Evolutionary conservation across 2,113 vertebrate genomes (phyloP), one percentile per base, ranked within the genome.

Genomic region (Indri indri): DNA sequence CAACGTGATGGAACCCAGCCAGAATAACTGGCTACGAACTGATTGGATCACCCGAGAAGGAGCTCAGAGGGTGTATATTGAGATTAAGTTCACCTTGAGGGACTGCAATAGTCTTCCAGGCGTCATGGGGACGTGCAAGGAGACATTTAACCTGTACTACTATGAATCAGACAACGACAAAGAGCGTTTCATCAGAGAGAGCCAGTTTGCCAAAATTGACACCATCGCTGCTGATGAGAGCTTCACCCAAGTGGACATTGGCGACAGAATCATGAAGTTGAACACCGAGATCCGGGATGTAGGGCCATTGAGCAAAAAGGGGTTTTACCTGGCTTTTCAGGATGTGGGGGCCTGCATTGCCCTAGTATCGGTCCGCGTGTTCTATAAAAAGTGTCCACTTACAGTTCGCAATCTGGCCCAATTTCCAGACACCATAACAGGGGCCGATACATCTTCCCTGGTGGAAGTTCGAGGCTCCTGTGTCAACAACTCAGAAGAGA

Each of bases 171-270:
- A 99, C 98, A 99, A 99, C 0, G 99, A 99, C 91, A 99, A 99
- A 95, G 99, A 99, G 90, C 99, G 99, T 50, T 99, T 99, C 94
- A 99, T 99, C 94, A 98, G 99, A 0, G 99, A 99, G 98, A 99
- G 99, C 97, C 99, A 99, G 97, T 99, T 99, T 59, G 99, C 98
- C 81, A 99, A 99, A 98, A 99, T 99, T 0, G 99, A 99, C 96
- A 99, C 99, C 80, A 99, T 99, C 0, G 99, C 99, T 0, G 99
- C 99, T 0, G 99, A 99, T 3, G 99, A 99, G 98, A 99, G 99
- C 98, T 99, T 99, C 98, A 99, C 99, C 6, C 99, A 99, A 97
- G 99, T 99, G 98, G 99, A 99, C 99, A 99, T 99, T 52, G 99
- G 99, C 0, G 99, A 99, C 96, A 98, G 99, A 93, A 99, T 99